phyloP scores from a whole-genome alignment of 2,113 vertebrate genomes.

The Lepisosteus oculatus region DNA sequence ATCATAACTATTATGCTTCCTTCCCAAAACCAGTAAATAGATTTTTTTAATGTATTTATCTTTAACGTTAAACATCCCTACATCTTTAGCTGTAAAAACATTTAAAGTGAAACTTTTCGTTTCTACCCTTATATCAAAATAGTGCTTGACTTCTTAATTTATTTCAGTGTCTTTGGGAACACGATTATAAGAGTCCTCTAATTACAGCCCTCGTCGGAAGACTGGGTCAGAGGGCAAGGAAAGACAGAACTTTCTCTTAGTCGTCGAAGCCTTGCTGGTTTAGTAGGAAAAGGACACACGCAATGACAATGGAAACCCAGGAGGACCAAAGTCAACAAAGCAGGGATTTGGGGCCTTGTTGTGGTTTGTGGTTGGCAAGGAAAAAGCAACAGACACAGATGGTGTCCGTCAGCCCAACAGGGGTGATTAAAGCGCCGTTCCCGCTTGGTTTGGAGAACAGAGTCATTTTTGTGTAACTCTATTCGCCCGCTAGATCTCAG shows the following conservation, averaged over 20 bases:
- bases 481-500: slow-evolving; percentile 53
- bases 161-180: not conserved
- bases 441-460: slow-evolving; percentile 43
- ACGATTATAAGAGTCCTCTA: slow-evolving; percentile 11
- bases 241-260: slow-evolving; percentile 11
- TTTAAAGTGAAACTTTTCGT: no score
- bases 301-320: slow-evolving; percentile 13
- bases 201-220: not conserved
- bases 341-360: slow-evolving; percentile 26
- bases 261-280: slow-evolving; percentile 4
- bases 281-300: slow-evolving; percentile 4
- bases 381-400: slow-evolving; percentile 66
- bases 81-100: no score
- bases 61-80: no score
- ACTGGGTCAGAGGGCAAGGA: slow-evolving; percentile 17
- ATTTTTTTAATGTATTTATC: no score
- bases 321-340: slow-evolving; percentile 7
- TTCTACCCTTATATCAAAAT: slow-evolving; percentile 8
- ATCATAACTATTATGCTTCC: no score
- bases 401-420: slow-evolving; percentile 57
- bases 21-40: no score
- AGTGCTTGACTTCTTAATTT: not conserved
- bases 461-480: slow-evolving; percentile 55
- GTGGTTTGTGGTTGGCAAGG: slow-evolving; percentile 47
- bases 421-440: slow-evolving; percentile 55